A percentile compares a stretch with the other conserved stretches of the same genome.
phyloP scores from a whole-genome alignment of 2,797 vertebrate genomes.

The Pterois miles region DNA sequence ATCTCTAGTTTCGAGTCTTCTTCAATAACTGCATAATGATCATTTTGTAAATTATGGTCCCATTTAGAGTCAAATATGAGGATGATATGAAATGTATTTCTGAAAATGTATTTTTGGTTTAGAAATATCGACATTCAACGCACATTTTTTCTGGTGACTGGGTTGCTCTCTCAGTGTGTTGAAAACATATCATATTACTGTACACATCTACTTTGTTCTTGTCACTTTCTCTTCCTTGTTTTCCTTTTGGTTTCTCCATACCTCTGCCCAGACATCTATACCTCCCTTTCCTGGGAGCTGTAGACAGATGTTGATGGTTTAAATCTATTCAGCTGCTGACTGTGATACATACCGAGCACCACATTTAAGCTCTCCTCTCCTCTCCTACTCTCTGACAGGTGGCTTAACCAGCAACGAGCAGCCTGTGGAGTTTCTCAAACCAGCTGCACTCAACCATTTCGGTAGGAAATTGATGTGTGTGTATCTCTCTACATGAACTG shows the following conservation, averaged over 20 bases:
- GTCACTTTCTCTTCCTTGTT: slow-evolving; percentile 1
- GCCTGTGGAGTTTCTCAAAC: slow-evolving; percentile 90
- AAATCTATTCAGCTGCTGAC: background rate
- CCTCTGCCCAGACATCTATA: background rate
- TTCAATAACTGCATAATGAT: too few relatives aligned
- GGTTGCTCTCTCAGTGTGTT: background rate
- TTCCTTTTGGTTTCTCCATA: background rate
- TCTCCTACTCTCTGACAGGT: slow-evolving; percentile 80
- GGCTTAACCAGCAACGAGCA: slow-evolving; percentile 90
- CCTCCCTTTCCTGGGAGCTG: slow-evolving; percentile 1
- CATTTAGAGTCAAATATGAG: background rate
- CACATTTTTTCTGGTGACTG: background rate
- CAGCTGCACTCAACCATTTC: slow-evolving; percentile 88
- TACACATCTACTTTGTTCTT: background rate
- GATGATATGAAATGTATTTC: background rate
- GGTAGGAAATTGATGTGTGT: slow-evolving; percentile 80
- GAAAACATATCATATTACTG: slow-evolving; percentile 1
- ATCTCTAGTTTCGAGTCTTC: too few relatives aligned
- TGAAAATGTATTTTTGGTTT: background rate
- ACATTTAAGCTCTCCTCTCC: slow-evolving; percentile 30
- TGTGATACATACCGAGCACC: background rate
- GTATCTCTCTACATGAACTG: background rate
- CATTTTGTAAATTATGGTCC: too few relatives aligned
- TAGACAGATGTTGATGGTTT: background rate
- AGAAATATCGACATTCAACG: background rate